Base-by-base conservation (phyloP, 35 echinoderm and acorn worm genomes). In the Eucidaris tribuloides region DNA sequence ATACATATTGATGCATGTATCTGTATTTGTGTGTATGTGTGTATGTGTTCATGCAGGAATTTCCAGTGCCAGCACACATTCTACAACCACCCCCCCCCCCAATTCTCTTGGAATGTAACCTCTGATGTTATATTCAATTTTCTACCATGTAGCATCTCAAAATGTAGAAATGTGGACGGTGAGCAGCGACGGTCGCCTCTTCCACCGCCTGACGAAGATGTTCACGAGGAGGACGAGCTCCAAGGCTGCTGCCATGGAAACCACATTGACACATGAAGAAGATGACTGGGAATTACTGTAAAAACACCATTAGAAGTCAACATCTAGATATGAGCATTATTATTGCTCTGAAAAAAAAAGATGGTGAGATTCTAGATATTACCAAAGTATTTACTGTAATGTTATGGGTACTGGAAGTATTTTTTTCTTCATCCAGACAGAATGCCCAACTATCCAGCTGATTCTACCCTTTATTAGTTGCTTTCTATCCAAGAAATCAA, bases 161-260 rank as follows among this genome's bases (percentile, higher is more conserved):
- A 93, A 78, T 55, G 84, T 93, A 62, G 90, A 98, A 38, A 57
- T 98, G 5, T 98, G 95, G 95, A 59, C 90, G n/a, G 46, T 98
- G 4, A 84, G 64, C 52, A 86, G 63, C 54, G 90, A 98, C n/a
- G 86, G 85, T 17, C 82, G 88, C 46, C 80, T 98, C 2, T 80
- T 63, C 38, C 90, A 89, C 66, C 44, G 90, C 58, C 83, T 87
- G 18, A 87, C 85, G 11, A 92, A 92, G 89, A 87, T 89, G 82
- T 97, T 92, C 52, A 91, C 81, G 0, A 48, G 94, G 41, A 88
- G 78, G 4, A 36, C 58, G 15, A 45, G 48, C 39, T 59, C 68
- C 43, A 60, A 77, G 18, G 78, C 91, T 81, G 74, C 20, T 49
- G 66, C 42, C 41, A 77, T 62, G 33, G 22, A 35, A 5, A 78